These are phyloP conservation scores for Astreopora myriophthalma DNA, from an alignment of 64 coral and sea anemone species.

Conservation along the genomic window DNA sequence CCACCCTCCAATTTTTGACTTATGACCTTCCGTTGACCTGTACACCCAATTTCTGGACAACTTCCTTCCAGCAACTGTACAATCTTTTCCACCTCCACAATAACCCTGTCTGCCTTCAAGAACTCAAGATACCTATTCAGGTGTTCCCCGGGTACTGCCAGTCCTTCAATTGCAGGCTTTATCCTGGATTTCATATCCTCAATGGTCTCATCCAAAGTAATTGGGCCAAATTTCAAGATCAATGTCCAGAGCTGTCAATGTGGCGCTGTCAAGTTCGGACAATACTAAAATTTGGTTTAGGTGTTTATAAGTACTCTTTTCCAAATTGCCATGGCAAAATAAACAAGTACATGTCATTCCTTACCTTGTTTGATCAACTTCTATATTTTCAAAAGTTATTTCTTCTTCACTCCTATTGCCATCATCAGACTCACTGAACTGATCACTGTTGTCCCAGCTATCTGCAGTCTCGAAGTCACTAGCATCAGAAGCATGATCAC, in stretches of 20 bases:
- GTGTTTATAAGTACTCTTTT: no score
- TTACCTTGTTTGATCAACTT: no score
- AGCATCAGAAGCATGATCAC: no score
- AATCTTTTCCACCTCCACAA: conserved; percentile 30
- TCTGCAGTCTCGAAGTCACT: no score
- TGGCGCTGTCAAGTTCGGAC: neutral
- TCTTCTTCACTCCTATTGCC: no score
- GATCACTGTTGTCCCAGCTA: no score
- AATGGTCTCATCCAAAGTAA: neutral
- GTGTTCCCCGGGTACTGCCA: neutral
- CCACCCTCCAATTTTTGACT: neutral
- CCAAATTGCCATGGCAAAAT: no score
- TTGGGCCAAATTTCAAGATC: neutral
- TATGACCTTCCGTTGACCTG: neutral
- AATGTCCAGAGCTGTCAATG: neutral
- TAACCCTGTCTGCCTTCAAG: neutral
- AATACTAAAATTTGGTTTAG: no score
- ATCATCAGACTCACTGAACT: no score
- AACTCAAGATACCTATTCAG: conserved; percentile 1
- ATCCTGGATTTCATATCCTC: neutral
- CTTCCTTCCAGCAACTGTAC: conserved; percentile 22
- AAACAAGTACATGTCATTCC: no score
- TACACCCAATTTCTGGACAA: neutral
- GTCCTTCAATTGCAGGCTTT: neutral
- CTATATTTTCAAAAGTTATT: no score